phyloP scores from a whole-genome alignment of 64 coral and sea anemone species.

The Montipora efflorescens region DNA sequence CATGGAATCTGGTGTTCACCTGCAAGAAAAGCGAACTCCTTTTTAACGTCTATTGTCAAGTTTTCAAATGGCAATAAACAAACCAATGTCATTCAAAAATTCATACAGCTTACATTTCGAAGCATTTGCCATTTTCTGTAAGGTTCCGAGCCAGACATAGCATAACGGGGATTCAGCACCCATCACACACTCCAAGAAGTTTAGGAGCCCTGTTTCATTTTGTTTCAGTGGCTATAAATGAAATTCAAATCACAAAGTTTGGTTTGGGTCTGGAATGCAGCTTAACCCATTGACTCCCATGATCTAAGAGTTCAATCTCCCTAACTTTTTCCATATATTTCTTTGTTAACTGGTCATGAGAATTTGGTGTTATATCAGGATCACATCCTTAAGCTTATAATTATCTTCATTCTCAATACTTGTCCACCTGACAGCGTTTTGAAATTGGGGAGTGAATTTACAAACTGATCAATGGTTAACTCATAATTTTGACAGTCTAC shows the following conservation, averaged over 20 bases:
- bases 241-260: not conserved
- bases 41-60: too few relatives aligned
- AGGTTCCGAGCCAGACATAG: conserved; percentile 87
- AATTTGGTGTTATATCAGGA: too few relatives aligned
- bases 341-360: too few relatives aligned
- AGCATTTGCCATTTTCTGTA: conserved; percentile 94
- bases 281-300: too few relatives aligned
- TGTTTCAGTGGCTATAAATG: conserved; percentile 77
- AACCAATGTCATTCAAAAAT: not conserved
- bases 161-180: conserved; percentile 77
- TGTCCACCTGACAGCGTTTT: too few relatives aligned
- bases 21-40: not conserved
- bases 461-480: too few relatives aligned
- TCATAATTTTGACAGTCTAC: too few relatives aligned
- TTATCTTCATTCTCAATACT: too few relatives aligned
- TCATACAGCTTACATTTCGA: conserved; percentile 72
- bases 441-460: too few relatives aligned
- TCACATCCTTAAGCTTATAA: too few relatives aligned
- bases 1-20: conserved; percentile 91
- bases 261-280: not conserved
- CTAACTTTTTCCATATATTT: too few relatives aligned
- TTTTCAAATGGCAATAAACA: conserved; percentile 8
- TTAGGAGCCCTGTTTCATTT: conserved; percentile 79
- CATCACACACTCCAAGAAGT: conserved; percentile 89
- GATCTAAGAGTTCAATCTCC: too few relatives aligned